These are phyloP conservation scores for Quadroppia sp. DNA, from an alignment of 2,888 invertebrate species.

Conservation along the genomic window DNA sequence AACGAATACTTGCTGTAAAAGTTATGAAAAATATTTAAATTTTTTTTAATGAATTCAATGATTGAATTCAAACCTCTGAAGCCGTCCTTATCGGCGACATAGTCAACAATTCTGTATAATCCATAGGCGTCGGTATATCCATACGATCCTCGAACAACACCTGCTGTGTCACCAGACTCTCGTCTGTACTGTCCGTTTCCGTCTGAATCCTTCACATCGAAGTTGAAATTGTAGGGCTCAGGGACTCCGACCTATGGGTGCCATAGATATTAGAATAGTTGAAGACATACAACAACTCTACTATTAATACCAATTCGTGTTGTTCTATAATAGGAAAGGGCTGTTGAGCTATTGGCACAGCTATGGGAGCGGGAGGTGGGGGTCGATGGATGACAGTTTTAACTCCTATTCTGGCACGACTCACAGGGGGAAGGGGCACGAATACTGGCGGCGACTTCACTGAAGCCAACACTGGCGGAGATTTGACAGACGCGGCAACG, in stretches of 20 bases:
- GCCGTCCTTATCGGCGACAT: constrained; percentile 47
- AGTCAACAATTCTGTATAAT: constrained; percentile 47
- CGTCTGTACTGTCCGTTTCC: constrained; percentile 48
- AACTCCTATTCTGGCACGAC: constrained; percentile 5
- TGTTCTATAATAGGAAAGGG: constrained; percentile 23
- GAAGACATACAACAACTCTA: neutral
- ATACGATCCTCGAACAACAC: constrained; percentile 47
- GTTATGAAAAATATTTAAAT: neutral
- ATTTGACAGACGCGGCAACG: constrained; percentile 11
- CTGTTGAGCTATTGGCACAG: constrained; percentile 8
- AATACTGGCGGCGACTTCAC: constrained; percentile 3
- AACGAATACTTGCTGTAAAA: constrained; percentile 44
- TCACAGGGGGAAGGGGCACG: constrained; percentile 3
- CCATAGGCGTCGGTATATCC: constrained; percentile 48
- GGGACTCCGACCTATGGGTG: constrained; percentile 41
- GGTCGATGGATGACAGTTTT: neutral
- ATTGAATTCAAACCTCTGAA: constrained; percentile 46
- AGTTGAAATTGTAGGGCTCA: constrained; percentile 48
- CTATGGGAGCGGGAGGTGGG: neutral
- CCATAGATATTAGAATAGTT: neutral
- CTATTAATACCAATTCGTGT: constrained; percentile 16
- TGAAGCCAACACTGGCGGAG: neutral
- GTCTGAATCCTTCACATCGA: constrained; percentile 47
- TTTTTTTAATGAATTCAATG: constrained; percentile 22
- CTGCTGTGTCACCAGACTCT: constrained; percentile 47